phyloP scores from a whole-genome alignment of 1,140 invertebrate species.

The Plutomurus gul region DNA sequence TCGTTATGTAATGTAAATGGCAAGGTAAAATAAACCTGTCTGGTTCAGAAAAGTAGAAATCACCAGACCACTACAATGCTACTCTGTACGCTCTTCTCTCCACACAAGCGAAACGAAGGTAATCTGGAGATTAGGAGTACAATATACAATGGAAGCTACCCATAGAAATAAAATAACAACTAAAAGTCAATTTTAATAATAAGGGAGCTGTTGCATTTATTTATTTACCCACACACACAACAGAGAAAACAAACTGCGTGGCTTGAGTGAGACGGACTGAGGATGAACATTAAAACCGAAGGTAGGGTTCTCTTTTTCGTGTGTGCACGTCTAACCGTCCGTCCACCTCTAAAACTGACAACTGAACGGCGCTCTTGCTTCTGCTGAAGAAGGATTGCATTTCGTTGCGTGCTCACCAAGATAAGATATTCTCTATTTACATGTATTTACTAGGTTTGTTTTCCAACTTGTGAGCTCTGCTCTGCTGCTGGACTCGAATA shows the following conservation, averaged over 20 bases:
- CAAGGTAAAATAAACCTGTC: slow-evolving; percentile 14
- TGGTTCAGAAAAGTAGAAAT: not conserved
- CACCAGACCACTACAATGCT: no score
- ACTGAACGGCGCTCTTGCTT: no score
- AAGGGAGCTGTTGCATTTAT: slow-evolving; percentile 1
- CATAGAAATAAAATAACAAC: not conserved
- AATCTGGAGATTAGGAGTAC: not conserved
- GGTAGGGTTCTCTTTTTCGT: no score
- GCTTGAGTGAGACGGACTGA: not conserved
- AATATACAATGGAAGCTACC: no score
- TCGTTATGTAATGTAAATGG: not conserved
- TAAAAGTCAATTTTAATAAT: slow-evolving; percentile 13
- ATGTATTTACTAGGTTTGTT: slow-evolving; percentile 2
- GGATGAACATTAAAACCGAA: no score
- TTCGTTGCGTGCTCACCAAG: not conserved
- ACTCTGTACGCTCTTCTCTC: not conserved
- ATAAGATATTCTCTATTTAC: slow-evolving; percentile 16
- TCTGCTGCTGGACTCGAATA: no score
- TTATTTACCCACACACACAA: not conserved
- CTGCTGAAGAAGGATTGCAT: slow-evolving; percentile 8
- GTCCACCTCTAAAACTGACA: no score
- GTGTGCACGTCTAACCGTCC: no score
- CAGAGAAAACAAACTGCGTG: not conserved
- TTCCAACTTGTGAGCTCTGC: no score
- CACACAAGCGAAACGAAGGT: not conserved